These are phyloP conservation scores for Acanthosepion lycidas DNA, from an alignment of 2,888 invertebrate genomes.

Conservation along the genomic window DNA sequence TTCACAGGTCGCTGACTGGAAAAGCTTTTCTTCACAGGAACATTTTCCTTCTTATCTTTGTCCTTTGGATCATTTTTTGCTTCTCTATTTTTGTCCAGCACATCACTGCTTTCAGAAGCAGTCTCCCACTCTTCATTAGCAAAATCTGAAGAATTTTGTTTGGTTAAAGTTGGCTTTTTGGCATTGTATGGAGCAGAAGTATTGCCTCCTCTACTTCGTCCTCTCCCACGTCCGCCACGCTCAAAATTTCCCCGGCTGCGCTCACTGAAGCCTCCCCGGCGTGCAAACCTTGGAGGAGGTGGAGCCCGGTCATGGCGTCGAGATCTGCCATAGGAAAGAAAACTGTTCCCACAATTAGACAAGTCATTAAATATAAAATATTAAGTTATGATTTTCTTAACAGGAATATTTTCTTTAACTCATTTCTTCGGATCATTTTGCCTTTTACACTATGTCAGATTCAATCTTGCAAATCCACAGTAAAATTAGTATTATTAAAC, in stretches of 20 bases:
- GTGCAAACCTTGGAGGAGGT: slow-evolving; percentile 65
- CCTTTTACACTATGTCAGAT: no score
- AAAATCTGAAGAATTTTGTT: slow-evolving; percentile 72
- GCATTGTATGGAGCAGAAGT: slow-evolving; percentile 55
- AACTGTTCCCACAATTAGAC: background rate
- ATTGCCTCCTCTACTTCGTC: slow-evolving; percentile 76
- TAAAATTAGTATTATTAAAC: no score
- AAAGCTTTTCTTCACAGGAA: slow-evolving; percentile 71
- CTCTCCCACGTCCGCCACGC: slow-evolving; percentile 66
- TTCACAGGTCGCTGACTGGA: slow-evolving; percentile 74
- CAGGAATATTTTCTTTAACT: no score
- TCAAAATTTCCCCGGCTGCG: slow-evolving; percentile 69
- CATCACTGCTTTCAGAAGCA: slow-evolving; percentile 85
- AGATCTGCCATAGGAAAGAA: slow-evolving; percentile 45
- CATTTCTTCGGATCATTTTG: no score
- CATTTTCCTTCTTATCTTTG: slow-evolving; percentile 57
- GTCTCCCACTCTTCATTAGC: slow-evolving; percentile 83
- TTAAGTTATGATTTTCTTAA: no score
- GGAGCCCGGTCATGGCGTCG: slow-evolving; percentile 64
- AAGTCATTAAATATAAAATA: background rate
- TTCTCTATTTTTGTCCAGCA: slow-evolving; percentile 66
- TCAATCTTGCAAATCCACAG: no score
- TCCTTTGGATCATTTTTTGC: slow-evolving; percentile 68
- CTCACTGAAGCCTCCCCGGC: slow-evolving; percentile 57
- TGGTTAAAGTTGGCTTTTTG: slow-evolving; percentile 69